These are phyloP conservation scores for Aphis craccivora DNA, from an alignment of 1,140 invertebrate species.

Conservation along the genomic window DNA sequence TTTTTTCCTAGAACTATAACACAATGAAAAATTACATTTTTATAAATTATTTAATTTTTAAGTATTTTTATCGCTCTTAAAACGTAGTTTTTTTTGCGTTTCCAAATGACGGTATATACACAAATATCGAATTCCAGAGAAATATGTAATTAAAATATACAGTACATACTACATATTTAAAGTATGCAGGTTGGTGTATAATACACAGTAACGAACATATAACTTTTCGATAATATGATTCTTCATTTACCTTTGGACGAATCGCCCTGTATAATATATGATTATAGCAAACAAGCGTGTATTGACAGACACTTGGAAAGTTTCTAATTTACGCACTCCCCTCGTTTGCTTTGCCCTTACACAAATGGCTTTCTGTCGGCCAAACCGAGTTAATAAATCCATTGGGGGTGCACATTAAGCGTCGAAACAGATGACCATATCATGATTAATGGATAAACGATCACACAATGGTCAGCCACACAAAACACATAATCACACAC, in stretches of 20 bases:
- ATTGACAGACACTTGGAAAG: background rate
- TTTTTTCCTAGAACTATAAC: background rate
- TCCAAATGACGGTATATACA: background rate
- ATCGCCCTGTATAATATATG: background rate
- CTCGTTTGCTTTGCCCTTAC: background rate
- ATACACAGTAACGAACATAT: no score
- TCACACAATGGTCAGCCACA: slow-evolving; percentile 20
- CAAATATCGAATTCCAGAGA: background rate
- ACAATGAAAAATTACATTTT: background rate
- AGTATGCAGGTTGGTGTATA: no score
- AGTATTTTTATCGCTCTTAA: no score
- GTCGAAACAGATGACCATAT: slow-evolving; percentile 28
- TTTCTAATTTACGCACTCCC: background rate
- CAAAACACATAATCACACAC: background rate
- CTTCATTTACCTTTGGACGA: background rate
- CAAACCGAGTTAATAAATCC: slow-evolving; percentile 31
- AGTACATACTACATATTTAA: no score
- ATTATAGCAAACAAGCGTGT: background rate
- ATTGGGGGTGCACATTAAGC: slow-evolving; percentile 34
- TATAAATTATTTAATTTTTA: no score
- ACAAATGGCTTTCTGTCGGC: background rate
- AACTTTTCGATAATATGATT: background rate
- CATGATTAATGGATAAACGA: slow-evolving; percentile 38
- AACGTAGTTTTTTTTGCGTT: background rate
- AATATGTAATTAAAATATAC: no score